Evolutionary conservation across 2,113 vertebrate genomes (phyloP).

Genomic region (Plotosus lineatus): DNA sequence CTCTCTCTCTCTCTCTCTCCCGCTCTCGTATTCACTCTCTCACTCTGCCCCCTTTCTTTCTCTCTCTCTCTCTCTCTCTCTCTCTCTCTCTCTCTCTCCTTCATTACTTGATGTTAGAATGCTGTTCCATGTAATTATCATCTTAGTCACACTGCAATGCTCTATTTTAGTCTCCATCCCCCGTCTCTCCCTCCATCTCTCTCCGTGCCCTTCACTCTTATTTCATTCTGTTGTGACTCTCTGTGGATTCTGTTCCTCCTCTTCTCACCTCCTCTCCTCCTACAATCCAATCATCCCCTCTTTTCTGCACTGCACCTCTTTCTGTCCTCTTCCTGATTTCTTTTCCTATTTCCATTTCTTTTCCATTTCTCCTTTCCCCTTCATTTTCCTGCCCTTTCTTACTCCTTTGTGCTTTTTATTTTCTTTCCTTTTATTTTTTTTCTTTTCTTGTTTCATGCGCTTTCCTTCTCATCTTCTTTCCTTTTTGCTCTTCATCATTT

Average conservation of each 20-base stretch:
- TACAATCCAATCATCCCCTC: not conserved
- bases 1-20: not conserved
- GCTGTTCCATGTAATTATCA: conserved; percentile 54
- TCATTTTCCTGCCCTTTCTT: too few species aligned
- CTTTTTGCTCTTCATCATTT: not conserved
- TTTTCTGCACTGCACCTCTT: not conserved
- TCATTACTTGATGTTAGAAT: conserved; percentile 43
- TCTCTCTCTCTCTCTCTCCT: not conserved
- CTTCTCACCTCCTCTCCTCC: not conserved
- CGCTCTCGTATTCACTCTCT: not conserved
- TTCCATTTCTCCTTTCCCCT: not conserved
- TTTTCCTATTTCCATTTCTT: not conserved
- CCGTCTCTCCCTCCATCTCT: conserved; percentile 7
- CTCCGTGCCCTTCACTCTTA: conserved; percentile 27
- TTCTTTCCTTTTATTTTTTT: too few species aligned
- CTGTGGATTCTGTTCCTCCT: not conserved
- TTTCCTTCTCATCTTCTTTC: too few species aligned
- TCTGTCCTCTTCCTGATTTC: not conserved
- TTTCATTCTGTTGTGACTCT: not conserved
- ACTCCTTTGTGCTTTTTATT: too few species aligned
- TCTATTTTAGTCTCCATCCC: conserved; percentile 50
- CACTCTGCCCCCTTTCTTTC: not conserved
- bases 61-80: conserved; percentile 12
- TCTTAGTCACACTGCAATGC: conserved; percentile 55
- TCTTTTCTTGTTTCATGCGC: too few species aligned